Percentiles rank a stretch among this genome's conserved stretches.
Conservation (phyloP, 2,113 vertebrate genomes). For the Syrrhaptes paradoxus region DNA sequence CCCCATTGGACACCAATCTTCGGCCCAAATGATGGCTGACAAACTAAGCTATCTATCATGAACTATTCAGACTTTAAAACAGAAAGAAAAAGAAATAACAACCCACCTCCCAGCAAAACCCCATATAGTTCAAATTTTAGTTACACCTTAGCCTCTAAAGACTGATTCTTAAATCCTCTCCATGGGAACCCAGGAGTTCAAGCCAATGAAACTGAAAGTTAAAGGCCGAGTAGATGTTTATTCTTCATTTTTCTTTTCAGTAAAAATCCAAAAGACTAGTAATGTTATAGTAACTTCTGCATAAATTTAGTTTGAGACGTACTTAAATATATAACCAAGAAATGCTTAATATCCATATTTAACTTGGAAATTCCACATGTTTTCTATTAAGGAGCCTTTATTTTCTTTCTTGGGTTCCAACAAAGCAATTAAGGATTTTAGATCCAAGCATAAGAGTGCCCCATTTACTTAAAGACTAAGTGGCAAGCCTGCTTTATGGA, state of each 20-base stretch:
- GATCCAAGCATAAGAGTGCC: neutral
- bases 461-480: neutral
- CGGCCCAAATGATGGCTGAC: neutral
- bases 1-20: neutral
- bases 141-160: neutral
- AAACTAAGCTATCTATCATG: neutral
- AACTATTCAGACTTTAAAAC: neutral
- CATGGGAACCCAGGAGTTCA: neutral
- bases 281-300: neutral
- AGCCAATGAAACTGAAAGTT: neutral
- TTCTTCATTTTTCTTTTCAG: neutral
- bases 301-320: neutral
- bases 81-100: neutral
- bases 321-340: neutral
- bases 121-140: neutral
- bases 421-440: neutral
- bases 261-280: accelerated
- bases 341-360: neutral
- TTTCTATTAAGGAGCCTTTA: neutral
- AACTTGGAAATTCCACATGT: neutral
- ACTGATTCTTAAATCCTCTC: neutral
- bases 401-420: neutral
- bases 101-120: accelerated
- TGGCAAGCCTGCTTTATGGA: neutral
- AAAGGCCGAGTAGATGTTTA: neutral